Conservation (phyloP, 1,140 invertebrate genomes). For the Glossosoma conforme region DNA sequence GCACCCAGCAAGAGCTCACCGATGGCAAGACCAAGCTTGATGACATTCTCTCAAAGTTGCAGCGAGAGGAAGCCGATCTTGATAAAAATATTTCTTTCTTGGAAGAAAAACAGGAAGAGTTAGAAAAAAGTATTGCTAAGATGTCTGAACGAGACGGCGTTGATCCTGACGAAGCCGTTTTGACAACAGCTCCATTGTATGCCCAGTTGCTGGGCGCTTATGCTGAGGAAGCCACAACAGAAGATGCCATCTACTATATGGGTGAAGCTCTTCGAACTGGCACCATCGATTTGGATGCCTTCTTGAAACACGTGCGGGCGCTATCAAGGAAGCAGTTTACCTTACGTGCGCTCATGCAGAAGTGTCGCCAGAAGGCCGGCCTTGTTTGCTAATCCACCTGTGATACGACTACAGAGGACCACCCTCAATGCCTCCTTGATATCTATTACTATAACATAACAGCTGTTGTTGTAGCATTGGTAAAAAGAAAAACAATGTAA, state of each 20-base stretch:
- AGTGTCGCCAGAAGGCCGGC: conserved; percentile 94
- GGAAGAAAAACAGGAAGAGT: conserved; percentile 80
- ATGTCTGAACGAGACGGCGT: conserved; percentile 74
- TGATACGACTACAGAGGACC: too few relatives aligned
- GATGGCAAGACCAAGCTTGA: conserved; percentile 82
- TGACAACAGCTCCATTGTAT: conserved; percentile 92
- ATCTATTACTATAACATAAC: too few relatives aligned
- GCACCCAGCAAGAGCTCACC: conserved; percentile 83
- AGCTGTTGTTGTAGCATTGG: too few relatives aligned
- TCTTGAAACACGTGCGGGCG: conserved; percentile 93
- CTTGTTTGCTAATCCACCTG: conserved; percentile 56
- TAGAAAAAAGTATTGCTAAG: conserved; percentile 75
- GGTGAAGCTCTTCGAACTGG: conserved; percentile 91
- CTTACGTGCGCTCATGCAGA: conserved; percentile 89
- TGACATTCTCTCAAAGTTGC: conserved; percentile 72
- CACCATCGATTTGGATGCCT: conserved; percentile 93
- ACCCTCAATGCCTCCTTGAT: too few relatives aligned
- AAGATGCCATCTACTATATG: conserved; percentile 98
- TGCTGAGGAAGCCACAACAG: conserved; percentile 95
- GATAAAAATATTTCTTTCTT: conserved; percentile 80
- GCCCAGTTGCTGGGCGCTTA: conserved; percentile 95
- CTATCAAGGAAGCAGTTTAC: conserved; percentile 95
- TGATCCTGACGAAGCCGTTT: conserved; percentile 95
- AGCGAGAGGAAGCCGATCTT: conserved; percentile 79
- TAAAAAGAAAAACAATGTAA: too few relatives aligned